A percentile compares a stretch with the other conserved stretches of the same genome.
phyloP scores from a whole-genome alignment of 2,113 vertebrate species.

The Smithornis capensis region DNA sequence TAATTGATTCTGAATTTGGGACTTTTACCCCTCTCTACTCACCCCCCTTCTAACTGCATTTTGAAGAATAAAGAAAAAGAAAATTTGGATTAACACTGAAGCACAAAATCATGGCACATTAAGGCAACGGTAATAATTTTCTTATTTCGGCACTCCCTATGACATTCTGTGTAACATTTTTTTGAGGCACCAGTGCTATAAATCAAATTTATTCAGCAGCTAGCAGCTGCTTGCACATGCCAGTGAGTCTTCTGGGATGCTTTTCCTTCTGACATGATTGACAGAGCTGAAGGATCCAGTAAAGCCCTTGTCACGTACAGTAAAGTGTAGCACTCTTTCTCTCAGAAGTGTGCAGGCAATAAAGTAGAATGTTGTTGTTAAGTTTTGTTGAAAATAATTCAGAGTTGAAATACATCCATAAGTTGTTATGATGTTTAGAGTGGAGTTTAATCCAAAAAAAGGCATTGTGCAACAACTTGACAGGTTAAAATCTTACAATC shows the following conservation, averaged over 20 bases:
- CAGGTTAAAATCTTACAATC: background rate
- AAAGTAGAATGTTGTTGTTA: background rate
- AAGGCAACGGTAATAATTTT: constrained; percentile 16
- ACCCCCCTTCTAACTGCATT: background rate
- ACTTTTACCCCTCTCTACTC: background rate
- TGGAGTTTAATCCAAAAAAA: background rate
- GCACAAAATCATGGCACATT: constrained; percentile 23
- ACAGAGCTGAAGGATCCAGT: background rate
- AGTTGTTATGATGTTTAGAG: background rate
- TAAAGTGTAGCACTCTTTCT: background rate
- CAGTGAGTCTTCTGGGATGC: background rate
- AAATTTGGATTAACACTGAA: background rate
- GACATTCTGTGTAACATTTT: constrained; percentile 21
- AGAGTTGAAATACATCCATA: background rate
- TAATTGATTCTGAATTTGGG: background rate
- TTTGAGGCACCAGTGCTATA: constrained; percentile 4
- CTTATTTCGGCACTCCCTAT: background rate
- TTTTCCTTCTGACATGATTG: background rate
- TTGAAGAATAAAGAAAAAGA: constrained; percentile 46
- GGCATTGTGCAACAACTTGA: background rate
- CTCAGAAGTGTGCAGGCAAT: background rate
- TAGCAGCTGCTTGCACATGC: background rate
- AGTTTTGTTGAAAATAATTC: background rate
- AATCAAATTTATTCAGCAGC: constrained; percentile 32
- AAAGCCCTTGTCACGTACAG: background rate